Evolutionary conservation across 2,113 vertebrate genomes (phyloP).

Genomic region (Gobio gobio): DNA sequence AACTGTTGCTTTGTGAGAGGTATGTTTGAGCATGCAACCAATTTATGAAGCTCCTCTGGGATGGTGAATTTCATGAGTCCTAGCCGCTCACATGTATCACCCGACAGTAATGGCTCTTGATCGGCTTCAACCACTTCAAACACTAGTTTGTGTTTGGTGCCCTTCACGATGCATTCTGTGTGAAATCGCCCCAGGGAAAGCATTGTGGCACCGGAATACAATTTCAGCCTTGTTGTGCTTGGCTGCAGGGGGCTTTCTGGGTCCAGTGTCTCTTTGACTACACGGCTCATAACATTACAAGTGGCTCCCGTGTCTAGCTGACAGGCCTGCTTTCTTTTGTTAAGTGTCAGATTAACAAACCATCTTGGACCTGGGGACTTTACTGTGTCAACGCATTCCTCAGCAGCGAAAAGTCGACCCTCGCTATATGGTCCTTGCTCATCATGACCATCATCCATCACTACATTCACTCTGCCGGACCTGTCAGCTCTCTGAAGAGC

Average conservation of each 20-base stretch:
- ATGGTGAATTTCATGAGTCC: neutral
- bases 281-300: neutral
- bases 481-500: neutral
- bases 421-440: neutral
- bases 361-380: conserved; percentile 7
- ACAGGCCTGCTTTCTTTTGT: neutral
- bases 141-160: neutral
- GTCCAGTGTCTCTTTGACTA: neutral
- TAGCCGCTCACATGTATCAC: too few relatives aligned
- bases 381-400: neutral
- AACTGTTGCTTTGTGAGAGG: neutral
- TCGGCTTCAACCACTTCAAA: neutral
- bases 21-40: neutral
- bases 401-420: neutral
- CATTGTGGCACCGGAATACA: neutral
- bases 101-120: too few relatives aligned
- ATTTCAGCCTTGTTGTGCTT: neutral
- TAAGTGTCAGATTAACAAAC: neutral
- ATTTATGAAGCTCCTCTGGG: neutral
- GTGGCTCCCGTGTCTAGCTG: neutral
- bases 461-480: neutral
- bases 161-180: neutral
- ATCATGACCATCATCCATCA: neutral
- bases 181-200: neutral
- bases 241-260: neutral